Percentiles rank a stretch among this genome's conserved stretches.
phyloP scores from a whole-genome alignment of 2,888 invertebrate genomes.

The Rhyacophila evoluta region DNA sequence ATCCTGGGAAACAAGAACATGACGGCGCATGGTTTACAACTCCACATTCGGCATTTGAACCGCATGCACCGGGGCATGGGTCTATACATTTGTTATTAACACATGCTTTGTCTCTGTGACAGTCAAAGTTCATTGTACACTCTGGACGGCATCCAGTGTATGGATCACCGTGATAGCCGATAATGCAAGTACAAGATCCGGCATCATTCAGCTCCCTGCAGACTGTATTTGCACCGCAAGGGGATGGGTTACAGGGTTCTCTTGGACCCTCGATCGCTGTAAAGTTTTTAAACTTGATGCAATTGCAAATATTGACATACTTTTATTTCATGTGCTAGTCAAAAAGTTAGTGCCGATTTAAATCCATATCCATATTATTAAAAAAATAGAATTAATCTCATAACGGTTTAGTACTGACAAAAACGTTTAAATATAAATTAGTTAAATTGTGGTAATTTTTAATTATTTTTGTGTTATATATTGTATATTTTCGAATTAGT shows the following conservation, averaged over 20 bases:
- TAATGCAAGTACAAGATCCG: constrained; percentile 81
- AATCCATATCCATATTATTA: neutral
- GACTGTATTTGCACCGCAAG: constrained; percentile 83
- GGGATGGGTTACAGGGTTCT: constrained; percentile 82
- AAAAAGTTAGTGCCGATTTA: neutral
- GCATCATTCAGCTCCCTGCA: constrained; percentile 81
- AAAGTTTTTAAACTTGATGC: constrained; percentile 57
- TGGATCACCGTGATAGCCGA: constrained; percentile 82
- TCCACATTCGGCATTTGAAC: constrained; percentile 80
- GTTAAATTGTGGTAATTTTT: no score
- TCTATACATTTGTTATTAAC: constrained; percentile 82
- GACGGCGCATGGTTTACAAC: constrained; percentile 82
- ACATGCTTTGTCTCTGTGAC: constrained; percentile 78
- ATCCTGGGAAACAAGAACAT: constrained; percentile 80
- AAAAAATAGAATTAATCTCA: neutral
- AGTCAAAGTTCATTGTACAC: constrained; percentile 83
- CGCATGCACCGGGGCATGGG: constrained; percentile 83
- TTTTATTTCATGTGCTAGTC: neutral
- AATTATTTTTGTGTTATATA: no score
- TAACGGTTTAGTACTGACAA: neutral
- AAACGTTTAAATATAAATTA: no score
- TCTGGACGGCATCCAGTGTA: constrained; percentile 84
- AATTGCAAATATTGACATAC: neutral
- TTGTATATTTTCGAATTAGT: neutral
- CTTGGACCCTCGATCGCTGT: constrained; percentile 72